Conservation (phyloP, 2,797 vertebrate species). For the Rhadinocentrus ornatus region DNA sequence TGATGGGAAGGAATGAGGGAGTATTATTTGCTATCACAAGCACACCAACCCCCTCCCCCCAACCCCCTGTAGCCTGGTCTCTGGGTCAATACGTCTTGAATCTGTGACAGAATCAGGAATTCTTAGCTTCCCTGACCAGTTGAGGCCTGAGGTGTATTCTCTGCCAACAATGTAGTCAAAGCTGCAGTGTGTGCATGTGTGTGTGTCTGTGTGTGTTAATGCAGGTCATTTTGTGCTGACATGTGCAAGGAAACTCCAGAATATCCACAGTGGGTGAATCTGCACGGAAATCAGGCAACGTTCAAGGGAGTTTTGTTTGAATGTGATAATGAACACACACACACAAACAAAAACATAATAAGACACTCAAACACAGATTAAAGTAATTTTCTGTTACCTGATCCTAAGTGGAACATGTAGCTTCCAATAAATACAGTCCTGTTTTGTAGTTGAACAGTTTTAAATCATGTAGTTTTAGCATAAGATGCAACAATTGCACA, state of each 20-base stretch:
- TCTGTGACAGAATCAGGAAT: conserved; percentile 55
- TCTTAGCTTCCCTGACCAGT: conserved; percentile 29
- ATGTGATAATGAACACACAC: conserved; percentile 26
- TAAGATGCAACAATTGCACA: no score
- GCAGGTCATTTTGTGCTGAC: conserved; percentile 28
- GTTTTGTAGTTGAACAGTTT: no score
- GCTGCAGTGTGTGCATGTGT: conserved; percentile 5
- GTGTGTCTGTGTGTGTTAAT: conserved; percentile 12
- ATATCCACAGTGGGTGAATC: conserved; percentile 12
- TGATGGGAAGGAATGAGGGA: conserved; percentile 11
- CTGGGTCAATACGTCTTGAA: conserved; percentile 68
- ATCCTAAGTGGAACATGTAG: not conserved
- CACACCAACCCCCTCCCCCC: no score
- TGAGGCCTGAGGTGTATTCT: conserved; percentile 32
- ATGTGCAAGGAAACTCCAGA: conserved; percentile 26
- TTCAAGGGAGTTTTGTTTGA: conserved; percentile 26
- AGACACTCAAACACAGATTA: not conserved
- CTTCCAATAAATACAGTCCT: no score
- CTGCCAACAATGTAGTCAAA: not conserved
- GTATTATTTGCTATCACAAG: not conserved
- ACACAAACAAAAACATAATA: not conserved
- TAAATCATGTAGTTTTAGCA: no score
- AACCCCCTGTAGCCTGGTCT: conserved; percentile 51
- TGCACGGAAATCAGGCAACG: conserved; percentile 41
- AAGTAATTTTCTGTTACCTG: not conserved